Conservation (phyloP, 2,888 invertebrate species). For the Hyppa rectilinea region DNA sequence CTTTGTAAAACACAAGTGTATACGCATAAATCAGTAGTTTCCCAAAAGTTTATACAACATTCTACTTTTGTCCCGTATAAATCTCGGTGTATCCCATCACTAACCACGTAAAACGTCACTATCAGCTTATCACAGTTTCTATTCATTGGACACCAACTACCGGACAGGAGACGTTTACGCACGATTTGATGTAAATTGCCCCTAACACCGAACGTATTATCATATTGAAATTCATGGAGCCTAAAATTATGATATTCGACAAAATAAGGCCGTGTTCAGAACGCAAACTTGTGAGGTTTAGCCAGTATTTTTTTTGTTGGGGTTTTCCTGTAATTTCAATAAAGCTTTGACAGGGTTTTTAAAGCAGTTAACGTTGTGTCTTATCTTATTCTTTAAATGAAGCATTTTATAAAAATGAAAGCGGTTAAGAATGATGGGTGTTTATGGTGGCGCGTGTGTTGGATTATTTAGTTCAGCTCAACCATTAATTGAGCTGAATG, state of each 20-base stretch:
- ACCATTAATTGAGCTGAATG: too few relatives aligned
- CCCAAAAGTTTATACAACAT: background rate
- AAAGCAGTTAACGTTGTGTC: too few relatives aligned
- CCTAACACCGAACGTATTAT: conserved; percentile 58
- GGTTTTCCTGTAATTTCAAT: too few relatives aligned
- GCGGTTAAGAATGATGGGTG: too few relatives aligned
- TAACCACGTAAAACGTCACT: conserved; percentile 49
- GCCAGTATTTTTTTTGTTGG: background rate
- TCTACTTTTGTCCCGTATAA: background rate
- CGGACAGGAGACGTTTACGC: conserved; percentile 62
- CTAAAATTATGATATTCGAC: conserved; percentile 63
- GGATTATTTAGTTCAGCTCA: too few relatives aligned
- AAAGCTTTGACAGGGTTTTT: too few relatives aligned
- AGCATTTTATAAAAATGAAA: too few relatives aligned
- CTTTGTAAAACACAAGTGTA: background rate
- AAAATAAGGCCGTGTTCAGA: conserved; percentile 33
- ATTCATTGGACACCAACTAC: conserved; percentile 65
- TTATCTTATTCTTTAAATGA: too few relatives aligned
- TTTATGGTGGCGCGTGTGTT: too few relatives aligned
- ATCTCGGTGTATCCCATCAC: conserved; percentile 22
- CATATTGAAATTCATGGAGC: conserved; percentile 63
- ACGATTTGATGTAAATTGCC: conserved; percentile 69
- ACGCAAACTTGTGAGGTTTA: background rate
- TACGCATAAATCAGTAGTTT: background rate
- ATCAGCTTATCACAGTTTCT: conserved; percentile 69